Evolutionary conservation across 2,888 invertebrate genomes (phyloP).

Genomic region (Drosophila nr. fundita): DNA sequence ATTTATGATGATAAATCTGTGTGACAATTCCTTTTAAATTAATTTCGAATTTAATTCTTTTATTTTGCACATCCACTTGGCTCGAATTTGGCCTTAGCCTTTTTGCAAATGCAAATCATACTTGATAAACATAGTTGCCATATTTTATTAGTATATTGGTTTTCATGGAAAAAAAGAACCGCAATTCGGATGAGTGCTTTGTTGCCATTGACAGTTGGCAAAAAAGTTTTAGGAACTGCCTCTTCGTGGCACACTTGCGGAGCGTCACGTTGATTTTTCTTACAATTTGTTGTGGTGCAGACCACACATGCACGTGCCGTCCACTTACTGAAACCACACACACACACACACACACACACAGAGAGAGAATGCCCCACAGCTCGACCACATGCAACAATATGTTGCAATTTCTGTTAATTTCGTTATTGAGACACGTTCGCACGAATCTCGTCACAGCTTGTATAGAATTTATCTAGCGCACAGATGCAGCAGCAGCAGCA

Average conservation of each 20-base stretch:
- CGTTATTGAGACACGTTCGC: constrained; percentile 79
- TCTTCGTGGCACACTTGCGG: constrained; percentile 51
- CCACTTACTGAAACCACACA: constrained; percentile 14
- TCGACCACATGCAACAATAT: constrained; percentile 61
- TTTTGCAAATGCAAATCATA: background rate
- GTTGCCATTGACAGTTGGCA: constrained; percentile 30
- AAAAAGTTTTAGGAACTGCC: constrained; percentile 33
- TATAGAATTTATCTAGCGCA: constrained; percentile 36
- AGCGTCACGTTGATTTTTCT: constrained; percentile 52
- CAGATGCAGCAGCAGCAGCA: constrained; percentile 45
- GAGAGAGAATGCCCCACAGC: background rate
- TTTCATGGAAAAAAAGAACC: background rate
- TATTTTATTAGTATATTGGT: background rate
- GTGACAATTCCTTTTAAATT: background rate
- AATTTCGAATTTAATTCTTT: background rate
- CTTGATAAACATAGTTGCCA: background rate
- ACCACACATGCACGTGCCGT: constrained; percentile 49
- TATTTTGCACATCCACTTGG: background rate
- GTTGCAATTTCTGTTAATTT: constrained; percentile 81
- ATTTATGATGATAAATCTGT: background rate
- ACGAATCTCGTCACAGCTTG: constrained; percentile 71
- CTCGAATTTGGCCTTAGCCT: background rate
- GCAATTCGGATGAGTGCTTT: constrained; percentile 31
- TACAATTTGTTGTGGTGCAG: constrained; percentile 54
- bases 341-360: constrained; percentile 5